These are phyloP conservation scores for Cataglyphis hispanica DNA, from an alignment of 1,140 invertebrate genomes.

Conservation along the genomic window DNA sequence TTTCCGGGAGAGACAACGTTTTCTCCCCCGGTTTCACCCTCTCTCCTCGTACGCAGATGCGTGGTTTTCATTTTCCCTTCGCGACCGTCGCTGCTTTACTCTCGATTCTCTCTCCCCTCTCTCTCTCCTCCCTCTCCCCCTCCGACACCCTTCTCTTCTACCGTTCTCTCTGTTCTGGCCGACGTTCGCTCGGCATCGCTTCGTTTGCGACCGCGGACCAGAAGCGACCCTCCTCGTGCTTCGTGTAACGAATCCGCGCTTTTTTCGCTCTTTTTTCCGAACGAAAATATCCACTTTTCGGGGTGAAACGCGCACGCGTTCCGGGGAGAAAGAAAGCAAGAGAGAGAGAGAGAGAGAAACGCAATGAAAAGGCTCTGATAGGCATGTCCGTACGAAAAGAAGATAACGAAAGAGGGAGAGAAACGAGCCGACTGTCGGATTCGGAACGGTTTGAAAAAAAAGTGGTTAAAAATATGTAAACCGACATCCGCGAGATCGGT, in stretches of 20 bases:
- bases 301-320: conserved; percentile 59
- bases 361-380: conserved; percentile 53
- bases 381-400: conserved; percentile 6
- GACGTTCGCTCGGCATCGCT: conserved; percentile 9
- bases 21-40: conserved; percentile 33
- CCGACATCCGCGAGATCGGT: conserved; percentile 68
- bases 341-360: conserved; percentile 10
- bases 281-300: conserved; percentile 77
- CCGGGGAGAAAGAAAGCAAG: conserved; percentile 15
- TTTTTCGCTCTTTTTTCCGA: conserved; percentile 73
- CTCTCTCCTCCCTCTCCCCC: not conserved
- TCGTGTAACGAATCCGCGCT: conserved; percentile 80
- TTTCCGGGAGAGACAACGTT: conserved; percentile 68
- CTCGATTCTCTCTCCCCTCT: conserved; percentile 41
- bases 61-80: conserved; percentile 67
- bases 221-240: conserved; percentile 62
- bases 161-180: not conserved
- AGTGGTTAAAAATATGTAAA: conserved; percentile 80
- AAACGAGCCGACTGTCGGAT: conserved; percentile 43
- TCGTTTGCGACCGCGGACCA: conserved; percentile 60
- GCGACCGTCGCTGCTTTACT: conserved; percentile 58
- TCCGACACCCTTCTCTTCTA: not conserved
- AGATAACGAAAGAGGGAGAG: conserved; percentile 18
- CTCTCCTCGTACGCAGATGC: conserved; percentile 72
- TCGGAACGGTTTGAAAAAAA: conserved; percentile 67